phyloP scores from a whole-genome alignment of 2,888 invertebrate species.

The Hybos culiciformis region DNA sequence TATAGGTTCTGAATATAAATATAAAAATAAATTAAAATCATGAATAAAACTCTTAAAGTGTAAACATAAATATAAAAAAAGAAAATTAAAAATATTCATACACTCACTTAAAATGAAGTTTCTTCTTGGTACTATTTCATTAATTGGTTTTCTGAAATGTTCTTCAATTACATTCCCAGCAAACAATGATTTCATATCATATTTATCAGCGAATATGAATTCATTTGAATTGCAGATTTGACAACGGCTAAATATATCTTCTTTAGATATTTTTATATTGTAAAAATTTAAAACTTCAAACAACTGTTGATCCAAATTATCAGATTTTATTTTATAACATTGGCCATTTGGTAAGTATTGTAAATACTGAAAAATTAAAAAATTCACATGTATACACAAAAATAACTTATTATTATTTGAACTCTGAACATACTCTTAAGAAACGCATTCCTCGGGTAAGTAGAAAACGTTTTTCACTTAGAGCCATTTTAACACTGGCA shows the following conservation, averaged over 20 bases:
- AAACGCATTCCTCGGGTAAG: conserved; percentile 40
- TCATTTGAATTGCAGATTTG: conserved; percentile 41
- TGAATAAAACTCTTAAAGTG: not conserved
- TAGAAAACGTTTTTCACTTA: conserved; percentile 40
- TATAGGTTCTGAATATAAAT: conserved; percentile 7
- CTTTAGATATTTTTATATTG: conserved; percentile 46
- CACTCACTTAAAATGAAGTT: conserved; percentile 7
- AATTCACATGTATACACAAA: no score
- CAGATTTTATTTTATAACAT: conserved; percentile 41
- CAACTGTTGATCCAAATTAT: conserved; percentile 46
- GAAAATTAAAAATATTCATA: not conserved
- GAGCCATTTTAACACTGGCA: conserved; percentile 38
- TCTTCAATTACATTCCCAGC: not conserved
- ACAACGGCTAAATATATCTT: conserved; percentile 59
- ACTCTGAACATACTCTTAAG: conserved; percentile 29
- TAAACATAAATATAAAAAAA: not conserved
- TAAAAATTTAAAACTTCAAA: conserved; percentile 51
- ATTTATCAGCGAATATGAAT: conserved; percentile 12
- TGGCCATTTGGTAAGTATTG: conserved; percentile 14
- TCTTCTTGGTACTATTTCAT: conserved; percentile 5
- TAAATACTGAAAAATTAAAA: conserved; percentile 21
- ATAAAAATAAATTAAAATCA: not conserved
- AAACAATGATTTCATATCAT: not conserved
- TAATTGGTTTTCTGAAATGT: not conserved
- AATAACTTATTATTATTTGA: not conserved